A percentile compares a stretch with the other conserved stretches of the same genome.
Conservation (phyloP, 2,113 vertebrate species). For the Cisticola juncidis region DNA sequence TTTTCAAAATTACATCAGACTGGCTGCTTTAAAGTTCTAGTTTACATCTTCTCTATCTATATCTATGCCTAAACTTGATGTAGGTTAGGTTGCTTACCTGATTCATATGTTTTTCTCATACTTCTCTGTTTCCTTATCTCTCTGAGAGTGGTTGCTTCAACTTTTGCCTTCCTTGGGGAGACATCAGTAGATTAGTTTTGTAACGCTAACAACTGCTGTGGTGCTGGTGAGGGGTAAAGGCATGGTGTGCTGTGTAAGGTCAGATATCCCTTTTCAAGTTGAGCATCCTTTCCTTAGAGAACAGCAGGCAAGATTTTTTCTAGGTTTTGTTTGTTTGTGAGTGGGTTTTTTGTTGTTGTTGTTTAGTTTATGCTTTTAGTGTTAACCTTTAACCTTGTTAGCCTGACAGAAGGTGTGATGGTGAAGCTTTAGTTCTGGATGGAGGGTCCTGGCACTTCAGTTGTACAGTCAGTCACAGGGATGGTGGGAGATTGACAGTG, state of each 20-base stretch:
- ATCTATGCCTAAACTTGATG: fast-evolving
- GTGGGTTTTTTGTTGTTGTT: background rate
- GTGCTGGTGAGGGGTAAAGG: background rate
- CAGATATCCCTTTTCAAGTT: background rate
- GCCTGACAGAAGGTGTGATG: background rate
- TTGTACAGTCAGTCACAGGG: background rate
- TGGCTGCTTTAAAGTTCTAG: background rate
- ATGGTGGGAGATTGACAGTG: background rate
- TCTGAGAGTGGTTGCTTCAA: background rate
- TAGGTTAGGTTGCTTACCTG: background rate
- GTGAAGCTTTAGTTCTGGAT: background rate
- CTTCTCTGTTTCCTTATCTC: background rate
- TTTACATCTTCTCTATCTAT: background rate
- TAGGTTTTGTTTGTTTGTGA: background rate
- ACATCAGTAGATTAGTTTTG: background rate
- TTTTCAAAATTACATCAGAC: background rate
- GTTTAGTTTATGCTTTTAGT: background rate
- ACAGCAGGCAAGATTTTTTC: background rate
- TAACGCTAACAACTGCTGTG: background rate
- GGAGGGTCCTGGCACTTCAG: background rate
- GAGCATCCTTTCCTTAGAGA: background rate
- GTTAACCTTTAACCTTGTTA: too few species aligned
- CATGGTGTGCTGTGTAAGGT: background rate
- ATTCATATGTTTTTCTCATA: fast-evolving
- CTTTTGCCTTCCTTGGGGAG: background rate